phyloP scores from a whole-genome alignment of 2,888 invertebrate genomes.

The Alviniconcha strummeri region DNA sequence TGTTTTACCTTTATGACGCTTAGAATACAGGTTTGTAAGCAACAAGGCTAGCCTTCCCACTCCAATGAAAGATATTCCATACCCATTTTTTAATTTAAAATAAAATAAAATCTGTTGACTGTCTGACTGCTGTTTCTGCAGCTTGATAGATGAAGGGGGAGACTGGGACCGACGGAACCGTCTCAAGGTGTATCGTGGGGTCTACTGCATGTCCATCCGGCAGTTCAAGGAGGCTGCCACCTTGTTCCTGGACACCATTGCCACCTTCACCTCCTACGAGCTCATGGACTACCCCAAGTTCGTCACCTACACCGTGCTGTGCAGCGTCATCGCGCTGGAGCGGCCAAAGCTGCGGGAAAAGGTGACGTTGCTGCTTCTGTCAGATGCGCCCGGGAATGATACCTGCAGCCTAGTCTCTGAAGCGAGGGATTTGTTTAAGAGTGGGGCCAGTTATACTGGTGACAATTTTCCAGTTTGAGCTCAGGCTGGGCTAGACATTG shows the following conservation, averaged over 20 bases:
- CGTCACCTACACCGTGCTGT: slow-evolving; percentile 86
- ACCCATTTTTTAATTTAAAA: too few species aligned
- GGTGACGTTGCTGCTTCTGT: slow-evolving; percentile 71
- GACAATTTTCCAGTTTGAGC: too few species aligned
- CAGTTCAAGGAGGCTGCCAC: slow-evolving; percentile 96
- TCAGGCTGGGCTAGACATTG: too few species aligned
- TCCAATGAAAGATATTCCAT: too few species aligned
- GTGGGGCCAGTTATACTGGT: background rate
- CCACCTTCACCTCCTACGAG: slow-evolving; percentile 99
- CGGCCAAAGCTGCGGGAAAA: slow-evolving; percentile 87
- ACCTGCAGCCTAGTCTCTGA: background rate
- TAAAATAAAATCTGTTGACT: too few species aligned
- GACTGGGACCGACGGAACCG: slow-evolving; percentile 99
- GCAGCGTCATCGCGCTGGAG: slow-evolving; percentile 87
- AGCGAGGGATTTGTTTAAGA: background rate
- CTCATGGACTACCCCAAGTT: slow-evolving; percentile 96
- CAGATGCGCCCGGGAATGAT: too few species aligned
- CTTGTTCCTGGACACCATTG: slow-evolving; percentile 97
- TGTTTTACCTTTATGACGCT: too few species aligned
- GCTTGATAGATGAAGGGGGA: slow-evolving; percentile 94
- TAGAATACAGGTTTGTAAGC: too few species aligned
- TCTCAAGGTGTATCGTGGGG: slow-evolving; percentile 90
- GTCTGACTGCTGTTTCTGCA: slow-evolving; percentile 45
- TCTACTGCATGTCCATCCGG: slow-evolving; percentile 95
- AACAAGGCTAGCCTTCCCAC: too few species aligned